A percentile compares a stretch with the other conserved stretches of the same genome.
Evolutionary conservation across 2,888 invertebrate genomes (phyloP).

Genomic region (Zaprionus obscuricornis): DNA sequence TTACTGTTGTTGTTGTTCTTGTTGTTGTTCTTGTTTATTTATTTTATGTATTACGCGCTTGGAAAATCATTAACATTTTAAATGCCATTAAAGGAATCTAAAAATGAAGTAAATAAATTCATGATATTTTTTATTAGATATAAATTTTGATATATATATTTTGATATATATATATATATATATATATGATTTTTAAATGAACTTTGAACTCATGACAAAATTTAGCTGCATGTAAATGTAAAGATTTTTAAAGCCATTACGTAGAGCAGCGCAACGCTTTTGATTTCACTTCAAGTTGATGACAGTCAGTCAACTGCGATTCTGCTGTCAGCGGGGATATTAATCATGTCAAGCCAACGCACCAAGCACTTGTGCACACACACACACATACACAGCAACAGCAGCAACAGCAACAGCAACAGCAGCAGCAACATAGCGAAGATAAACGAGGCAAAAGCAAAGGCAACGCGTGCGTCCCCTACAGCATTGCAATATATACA

Average conservation of each 20-base stretch:
- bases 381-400: no score
- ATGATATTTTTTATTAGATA: no score
- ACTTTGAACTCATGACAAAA: constrained; percentile 26
- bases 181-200: no score
- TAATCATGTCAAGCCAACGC: constrained; percentile 80
- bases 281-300: constrained; percentile 77
- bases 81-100: constrained; percentile 21
- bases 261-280: constrained; percentile 60
- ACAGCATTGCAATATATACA: constrained; percentile 32
- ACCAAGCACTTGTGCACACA: constrained; percentile 40
- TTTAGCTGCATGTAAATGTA: no score
- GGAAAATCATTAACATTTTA: constrained; percentile 59
- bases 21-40: constrained; percentile 44
- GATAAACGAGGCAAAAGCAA: constrained; percentile 47
- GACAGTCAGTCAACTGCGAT: constrained; percentile 75
- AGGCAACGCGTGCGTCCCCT: no score
- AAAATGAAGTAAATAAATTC: no score
- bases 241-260: constrained; percentile 31
- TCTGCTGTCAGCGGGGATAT: constrained; percentile 78
- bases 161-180: no score
- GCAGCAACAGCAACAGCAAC: no score
- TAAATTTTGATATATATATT: no score
- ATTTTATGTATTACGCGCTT: constrained; percentile 47
- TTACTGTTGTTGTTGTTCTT: constrained; percentile 18
- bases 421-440: constrained; percentile 30